Evolutionary conservation across 2,797 vertebrate genomes (phyloP).

Genomic region (Cirrhinus molitorella): DNA sequence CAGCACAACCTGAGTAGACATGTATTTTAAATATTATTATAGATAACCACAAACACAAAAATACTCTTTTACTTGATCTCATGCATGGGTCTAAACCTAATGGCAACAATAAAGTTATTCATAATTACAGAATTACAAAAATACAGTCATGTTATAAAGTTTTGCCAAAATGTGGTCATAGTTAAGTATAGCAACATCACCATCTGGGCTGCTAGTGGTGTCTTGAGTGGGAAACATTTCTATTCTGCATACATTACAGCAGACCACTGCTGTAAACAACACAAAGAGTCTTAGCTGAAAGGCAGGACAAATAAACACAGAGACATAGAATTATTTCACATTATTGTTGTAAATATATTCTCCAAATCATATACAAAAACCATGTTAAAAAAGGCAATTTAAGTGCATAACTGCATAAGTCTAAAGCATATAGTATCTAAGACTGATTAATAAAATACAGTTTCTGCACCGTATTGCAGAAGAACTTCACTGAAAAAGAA

Average conservation of each 20-base stretch:
- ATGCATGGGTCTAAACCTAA: background rate
- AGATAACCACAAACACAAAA: background rate
- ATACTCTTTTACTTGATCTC: background rate
- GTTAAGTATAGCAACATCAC: constrained; percentile 3
- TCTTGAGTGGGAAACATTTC: background rate
- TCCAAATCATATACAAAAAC: background rate
- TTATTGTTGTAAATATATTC: background rate
- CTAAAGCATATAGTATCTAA: too few relatives aligned
- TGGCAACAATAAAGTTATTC: too few relatives aligned
- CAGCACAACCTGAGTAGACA: background rate
- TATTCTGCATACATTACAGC: background rate
- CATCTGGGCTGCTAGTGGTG: too few relatives aligned
- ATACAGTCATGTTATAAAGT: background rate
- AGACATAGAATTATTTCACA: background rate
- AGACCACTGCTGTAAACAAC: constrained; percentile 4
- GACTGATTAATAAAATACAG: background rate
- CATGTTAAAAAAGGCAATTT: background rate
- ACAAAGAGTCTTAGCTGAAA: constrained; percentile 19
- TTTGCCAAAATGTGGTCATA: background rate
- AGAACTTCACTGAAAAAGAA: background rate
- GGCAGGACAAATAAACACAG: background rate
- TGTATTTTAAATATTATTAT: background rate
- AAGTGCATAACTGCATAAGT: background rate
- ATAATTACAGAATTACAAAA: too few relatives aligned
- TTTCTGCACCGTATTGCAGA: too few relatives aligned